Conservation (phyloP, 2,888 invertebrate species). For the Nycteola revayana region DNA sequence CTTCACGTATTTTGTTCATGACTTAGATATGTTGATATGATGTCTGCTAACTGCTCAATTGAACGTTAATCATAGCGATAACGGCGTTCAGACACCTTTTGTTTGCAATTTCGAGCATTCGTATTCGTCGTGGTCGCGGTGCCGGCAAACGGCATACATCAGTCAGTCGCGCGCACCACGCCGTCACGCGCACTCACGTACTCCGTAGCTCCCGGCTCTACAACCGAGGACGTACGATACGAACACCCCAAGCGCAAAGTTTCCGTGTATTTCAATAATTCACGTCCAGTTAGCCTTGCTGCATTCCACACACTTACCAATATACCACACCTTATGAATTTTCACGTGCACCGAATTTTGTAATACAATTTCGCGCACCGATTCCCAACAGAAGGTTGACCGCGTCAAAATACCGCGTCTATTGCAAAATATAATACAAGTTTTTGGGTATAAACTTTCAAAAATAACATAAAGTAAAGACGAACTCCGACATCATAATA, state of each 20-base stretch:
- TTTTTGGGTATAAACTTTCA: slow-evolving; percentile 38
- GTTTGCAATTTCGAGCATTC: slow-evolving; percentile 50
- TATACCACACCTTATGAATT: slow-evolving; percentile 23
- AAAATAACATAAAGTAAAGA: slow-evolving; percentile 25
- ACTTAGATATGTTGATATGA: not conserved
- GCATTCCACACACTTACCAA: slow-evolving; percentile 29
- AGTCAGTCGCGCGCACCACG: slow-evolving; percentile 51
- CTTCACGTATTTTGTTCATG: slow-evolving; percentile 11
- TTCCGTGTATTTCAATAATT: slow-evolving; percentile 47
- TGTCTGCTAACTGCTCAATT: not conserved
- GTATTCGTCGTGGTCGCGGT: slow-evolving; percentile 34
- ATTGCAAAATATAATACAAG: slow-evolving; percentile 51
- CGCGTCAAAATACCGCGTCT: slow-evolving; percentile 44
- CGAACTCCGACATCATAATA: slow-evolving; percentile 8
- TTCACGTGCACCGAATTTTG: slow-evolving; percentile 57
- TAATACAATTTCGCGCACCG: slow-evolving; percentile 49
- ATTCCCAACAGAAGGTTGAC: slow-evolving; percentile 50
- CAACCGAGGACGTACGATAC: slow-evolving; percentile 25
- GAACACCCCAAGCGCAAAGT: slow-evolving; percentile 26
- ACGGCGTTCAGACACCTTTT: slow-evolving; percentile 39
- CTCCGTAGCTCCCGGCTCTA: slow-evolving; percentile 26
- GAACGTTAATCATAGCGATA: slow-evolving; percentile 33
- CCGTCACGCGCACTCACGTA: slow-evolving; percentile 41
- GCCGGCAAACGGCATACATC: slow-evolving; percentile 18
- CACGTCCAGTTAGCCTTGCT: slow-evolving; percentile 45